Conservation (phyloP, 2,888 invertebrate genomes). For the Sepioteuthis lessoniana region DNA sequence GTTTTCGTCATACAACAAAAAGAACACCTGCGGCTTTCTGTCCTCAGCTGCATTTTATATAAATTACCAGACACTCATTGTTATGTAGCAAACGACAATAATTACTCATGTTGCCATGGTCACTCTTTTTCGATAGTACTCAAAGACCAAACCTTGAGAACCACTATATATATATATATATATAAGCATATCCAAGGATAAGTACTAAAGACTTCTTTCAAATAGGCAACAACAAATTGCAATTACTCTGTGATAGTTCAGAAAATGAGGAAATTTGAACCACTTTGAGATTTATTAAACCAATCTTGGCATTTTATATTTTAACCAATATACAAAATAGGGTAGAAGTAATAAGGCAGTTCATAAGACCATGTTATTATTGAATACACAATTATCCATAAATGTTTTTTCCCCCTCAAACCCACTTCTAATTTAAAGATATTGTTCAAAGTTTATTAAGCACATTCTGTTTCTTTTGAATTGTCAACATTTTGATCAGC, state of each 20-base stretch:
- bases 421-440: too few species aligned
- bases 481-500: too few species aligned
- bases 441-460: too few species aligned
- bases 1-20: background rate
- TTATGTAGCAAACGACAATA: background rate
- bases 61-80: conserved; percentile 9
- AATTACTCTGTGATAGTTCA: background rate
- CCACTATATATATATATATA: background rate
- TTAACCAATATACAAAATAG: background rate
- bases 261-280: background rate
- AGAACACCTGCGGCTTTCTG: conserved; percentile 6
- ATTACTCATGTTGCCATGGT: conserved; percentile 1
- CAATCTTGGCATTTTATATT: background rate
- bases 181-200: conserved; percentile 33
- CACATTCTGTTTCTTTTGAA: too few species aligned
- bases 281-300: background rate
- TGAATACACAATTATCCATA: too few species aligned
- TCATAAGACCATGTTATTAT: too few species aligned
- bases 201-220: background rate
- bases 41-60: background rate
- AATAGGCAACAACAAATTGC: background rate
- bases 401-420: too few species aligned
- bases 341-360: too few species aligned
- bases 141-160: background rate
- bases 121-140: background rate